Base-by-base conservation (phyloP, 2,113 vertebrate species). In the Oreochromis spilurus region DNA sequence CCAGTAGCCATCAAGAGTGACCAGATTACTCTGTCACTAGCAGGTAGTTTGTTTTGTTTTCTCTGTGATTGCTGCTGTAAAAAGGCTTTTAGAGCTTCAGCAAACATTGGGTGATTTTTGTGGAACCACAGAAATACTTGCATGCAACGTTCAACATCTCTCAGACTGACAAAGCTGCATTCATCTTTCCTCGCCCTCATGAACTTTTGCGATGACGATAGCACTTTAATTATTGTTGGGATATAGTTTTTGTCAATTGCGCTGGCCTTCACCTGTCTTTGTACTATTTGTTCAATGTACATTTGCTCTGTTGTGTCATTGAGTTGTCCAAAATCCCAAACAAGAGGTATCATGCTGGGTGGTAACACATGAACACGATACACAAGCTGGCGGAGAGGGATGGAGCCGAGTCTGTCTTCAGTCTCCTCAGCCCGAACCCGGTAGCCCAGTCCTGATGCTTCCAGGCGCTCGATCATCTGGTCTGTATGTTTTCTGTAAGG, bases 311-410 rank as follows among this genome's bases (percentile, higher is more conserved):
- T 92, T 0, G 84, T 0, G 43, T 95, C 87, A 79, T 88, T 96
- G 84, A 98, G 93, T 1, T 98, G 98, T n/a, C 98, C 98, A 21
- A 98, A 98, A 88, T 98, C 98, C 98, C 98, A 98, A 26, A 98
- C 97, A 16, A 98, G 89, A 0, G 97, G 96, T 62, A 97, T 95
- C 94, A 98, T 96, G 88, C 98, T 98, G 0, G 97, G 97, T 0
- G 98, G 98, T 58, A 98, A 96, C 0, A 97, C 96, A 0, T 98
- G 98, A 21, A 98, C 98, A 0, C 98, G 96, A 91, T 98, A 98
- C 14, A 98, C 98, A 1, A 98, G 96, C 93, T 98, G 98, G 1
- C 98, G 89, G 58, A 98, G 96, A 0, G 98, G 98, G 79, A 97
- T 95, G 14, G 97, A 97, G 1, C 98, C 98, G 21, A 98, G 96